Conservation (phyloP, 2,888 invertebrate genomes). For the Azorinus chamasolen region DNA sequence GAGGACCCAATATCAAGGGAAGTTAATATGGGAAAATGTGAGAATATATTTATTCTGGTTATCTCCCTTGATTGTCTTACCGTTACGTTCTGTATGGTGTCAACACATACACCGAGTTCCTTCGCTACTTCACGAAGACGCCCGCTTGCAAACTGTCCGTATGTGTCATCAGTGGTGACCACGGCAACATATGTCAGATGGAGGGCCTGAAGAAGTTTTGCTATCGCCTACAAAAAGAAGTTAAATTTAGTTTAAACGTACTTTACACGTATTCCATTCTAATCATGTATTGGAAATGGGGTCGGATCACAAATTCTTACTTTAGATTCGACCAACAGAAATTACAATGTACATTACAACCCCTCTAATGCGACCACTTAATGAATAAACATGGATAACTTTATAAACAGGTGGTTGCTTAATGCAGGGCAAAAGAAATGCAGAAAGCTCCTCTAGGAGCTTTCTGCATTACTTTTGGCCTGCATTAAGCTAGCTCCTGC, state of each 20-base stretch:
- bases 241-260: not conserved
- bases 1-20: too few species aligned
- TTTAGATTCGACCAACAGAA: too few species aligned
- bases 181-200: slow-evolving; percentile 76
- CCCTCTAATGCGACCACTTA: too few species aligned
- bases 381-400: too few species aligned
- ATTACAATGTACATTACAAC: too few species aligned
- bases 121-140: slow-evolving; percentile 62
- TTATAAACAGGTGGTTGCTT: too few species aligned
- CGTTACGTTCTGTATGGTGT: slow-evolving; percentile 35
- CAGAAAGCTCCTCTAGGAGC: too few species aligned
- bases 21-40: not conserved
- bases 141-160: slow-evolving; percentile 62
- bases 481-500: too few species aligned
- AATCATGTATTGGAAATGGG: too few species aligned
- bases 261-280: not conserved
- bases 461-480: too few species aligned
- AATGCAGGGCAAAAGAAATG: too few species aligned
- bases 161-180: slow-evolving; percentile 72
- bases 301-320: not conserved
- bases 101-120: slow-evolving; percentile 73
- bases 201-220: slow-evolving; percentile 66
- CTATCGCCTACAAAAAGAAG: slow-evolving; percentile 67
- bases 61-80: not conserved
- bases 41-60: not conserved